phyloP scores from a whole-genome alignment of 1,140 invertebrate genomes.

The Halictus rubicundus region DNA sequence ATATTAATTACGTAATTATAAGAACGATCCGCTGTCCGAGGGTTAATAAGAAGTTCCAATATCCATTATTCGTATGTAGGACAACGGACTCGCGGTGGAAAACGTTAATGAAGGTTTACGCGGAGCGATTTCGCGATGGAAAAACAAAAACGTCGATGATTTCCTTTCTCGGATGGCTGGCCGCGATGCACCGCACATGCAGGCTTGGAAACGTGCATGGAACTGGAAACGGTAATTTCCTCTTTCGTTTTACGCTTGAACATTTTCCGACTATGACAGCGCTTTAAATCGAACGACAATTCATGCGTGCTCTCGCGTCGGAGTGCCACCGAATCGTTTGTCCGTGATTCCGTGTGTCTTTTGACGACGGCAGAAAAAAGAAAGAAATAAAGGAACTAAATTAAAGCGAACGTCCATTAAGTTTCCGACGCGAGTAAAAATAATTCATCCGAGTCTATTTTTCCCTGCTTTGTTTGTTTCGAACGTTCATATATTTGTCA shows the following conservation, averaged over 20 bases:
- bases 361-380: too few species aligned
- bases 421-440: constrained; percentile 51
- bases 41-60: not conserved
- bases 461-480: not conserved
- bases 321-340: constrained; percentile 26
- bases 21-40: too few species aligned
- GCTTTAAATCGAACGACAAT: constrained; percentile 60
- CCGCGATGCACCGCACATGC: constrained; percentile 47
- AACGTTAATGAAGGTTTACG: constrained; percentile 41
- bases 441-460: constrained; percentile 38
- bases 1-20: too few species aligned
- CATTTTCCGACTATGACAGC: constrained; percentile 54
- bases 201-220: constrained; percentile 36
- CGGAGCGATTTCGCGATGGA: constrained; percentile 37
- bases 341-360: constrained; percentile 42
- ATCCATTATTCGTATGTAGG: not conserved
- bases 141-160: constrained; percentile 35
- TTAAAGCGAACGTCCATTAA: constrained; percentile 38
- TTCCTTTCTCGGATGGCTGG: constrained; percentile 48
- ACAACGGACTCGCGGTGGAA: constrained; percentile 1
- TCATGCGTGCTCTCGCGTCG: constrained; percentile 41
- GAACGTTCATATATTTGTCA: constrained; percentile 27
- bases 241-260: constrained; percentile 60
- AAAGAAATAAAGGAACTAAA: not conserved
- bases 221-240: constrained; percentile 63